Evolutionary conservation across 1,140 invertebrate genomes (phyloP).

Genomic region (Oscheius sp.): DNA sequence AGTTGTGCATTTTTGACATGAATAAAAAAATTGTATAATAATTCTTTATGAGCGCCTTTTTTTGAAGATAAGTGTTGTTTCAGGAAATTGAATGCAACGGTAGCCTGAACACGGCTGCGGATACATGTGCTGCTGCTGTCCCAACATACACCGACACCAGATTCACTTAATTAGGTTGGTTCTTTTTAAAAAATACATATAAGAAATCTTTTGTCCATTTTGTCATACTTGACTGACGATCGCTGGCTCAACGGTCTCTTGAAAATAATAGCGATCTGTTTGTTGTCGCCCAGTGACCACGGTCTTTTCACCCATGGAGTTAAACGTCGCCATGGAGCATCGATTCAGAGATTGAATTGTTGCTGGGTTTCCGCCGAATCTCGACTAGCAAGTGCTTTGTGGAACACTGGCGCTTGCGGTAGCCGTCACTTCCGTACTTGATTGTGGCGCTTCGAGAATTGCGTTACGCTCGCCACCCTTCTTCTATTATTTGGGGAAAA

Average conservation of each 20-base stretch:
- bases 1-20: no score
- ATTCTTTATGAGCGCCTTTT: no score
- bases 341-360: conserved; percentile 8
- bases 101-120: not conserved
- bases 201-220: not conserved
- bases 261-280: not conserved
- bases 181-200: not conserved
- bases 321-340: not conserved
- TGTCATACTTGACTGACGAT: not conserved
- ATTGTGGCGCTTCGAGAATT: conserved; percentile 4
- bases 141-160: conserved; percentile 7
- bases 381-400: not conserved
- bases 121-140: conserved; percentile 9
- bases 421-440: not conserved
- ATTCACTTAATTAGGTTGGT: conserved; percentile 5
- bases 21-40: no score
- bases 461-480: not conserved
- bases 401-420: not conserved
- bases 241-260: not conserved
- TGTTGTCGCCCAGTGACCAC: not conserved
- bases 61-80: no score
- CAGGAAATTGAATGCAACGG: conserved; percentile 7
- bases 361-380: conserved; percentile 3
- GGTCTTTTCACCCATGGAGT: not conserved
- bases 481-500: not conserved